A percentile compares a stretch with the other conserved stretches of the same genome.
These are phyloP conservation scores for Vanessa tameamea DNA, from an alignment of 1,140 invertebrate genomes.

Conservation along the genomic window DNA sequence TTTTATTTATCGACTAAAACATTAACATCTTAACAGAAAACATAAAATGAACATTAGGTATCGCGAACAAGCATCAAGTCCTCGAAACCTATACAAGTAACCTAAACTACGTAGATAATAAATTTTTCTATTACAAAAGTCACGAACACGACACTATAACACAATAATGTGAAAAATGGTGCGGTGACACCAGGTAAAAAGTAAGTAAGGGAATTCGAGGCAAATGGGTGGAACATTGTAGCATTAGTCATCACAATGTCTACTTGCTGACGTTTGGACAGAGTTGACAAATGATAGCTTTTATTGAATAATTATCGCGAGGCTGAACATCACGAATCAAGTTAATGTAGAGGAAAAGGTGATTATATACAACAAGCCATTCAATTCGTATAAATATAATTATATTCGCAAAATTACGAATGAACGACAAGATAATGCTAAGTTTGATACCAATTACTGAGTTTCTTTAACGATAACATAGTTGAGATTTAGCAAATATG, in stretches of 20 bases:
- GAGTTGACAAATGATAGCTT: constrained; percentile 71
- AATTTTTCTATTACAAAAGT: constrained; percentile 39
- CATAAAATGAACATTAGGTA: too few relatives aligned
- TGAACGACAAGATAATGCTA: too few relatives aligned
- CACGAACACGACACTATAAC: constrained; percentile 45
- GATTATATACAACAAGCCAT: constrained; percentile 34
- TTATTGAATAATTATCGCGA: constrained; percentile 76
- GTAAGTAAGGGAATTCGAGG: constrained; percentile 64
- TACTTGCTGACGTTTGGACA: constrained; percentile 71
- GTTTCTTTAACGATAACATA: too few relatives aligned
- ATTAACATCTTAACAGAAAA: too few relatives aligned
- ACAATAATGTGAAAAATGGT: constrained; percentile 74
- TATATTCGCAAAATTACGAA: too few relatives aligned
- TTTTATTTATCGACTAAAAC: too few relatives aligned
- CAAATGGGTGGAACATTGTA: constrained; percentile 69
- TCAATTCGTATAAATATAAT: not conserved
- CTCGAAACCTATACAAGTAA: not conserved
- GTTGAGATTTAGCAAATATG: too few relatives aligned
- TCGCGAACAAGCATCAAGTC: too few relatives aligned
- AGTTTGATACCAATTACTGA: too few relatives aligned
- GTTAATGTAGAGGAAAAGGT: constrained; percentile 49
- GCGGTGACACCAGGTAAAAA: constrained; percentile 67
- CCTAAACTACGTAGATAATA: not conserved
- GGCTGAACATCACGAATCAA: constrained; percentile 47
- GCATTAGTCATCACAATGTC: constrained; percentile 73